Conservation (phyloP, 2,888 invertebrate species). For the Cheilosia variabilis region DNA sequence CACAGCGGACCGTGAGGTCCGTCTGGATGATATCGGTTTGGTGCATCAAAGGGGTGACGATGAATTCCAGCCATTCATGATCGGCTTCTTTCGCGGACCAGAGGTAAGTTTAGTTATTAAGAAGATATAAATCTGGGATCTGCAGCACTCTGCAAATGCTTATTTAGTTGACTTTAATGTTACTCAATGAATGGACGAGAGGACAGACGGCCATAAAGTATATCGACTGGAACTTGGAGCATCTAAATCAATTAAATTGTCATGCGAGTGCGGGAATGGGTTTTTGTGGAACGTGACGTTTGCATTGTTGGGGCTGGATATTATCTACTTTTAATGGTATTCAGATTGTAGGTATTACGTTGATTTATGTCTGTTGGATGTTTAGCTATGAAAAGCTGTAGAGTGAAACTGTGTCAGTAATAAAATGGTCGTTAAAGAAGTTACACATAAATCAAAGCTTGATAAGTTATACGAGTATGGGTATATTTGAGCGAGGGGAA, state of each 20-base stretch:
- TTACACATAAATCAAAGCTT: too few relatives aligned
- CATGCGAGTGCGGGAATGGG: neutral
- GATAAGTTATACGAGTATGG: too few relatives aligned
- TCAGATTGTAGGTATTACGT: neutral
- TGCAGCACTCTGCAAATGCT: constrained; percentile 20
- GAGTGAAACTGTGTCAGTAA: neutral
- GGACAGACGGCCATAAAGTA: constrained; percentile 12
- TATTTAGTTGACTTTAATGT: constrained; percentile 37
- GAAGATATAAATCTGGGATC: constrained; percentile 42
- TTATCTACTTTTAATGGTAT: neutral
- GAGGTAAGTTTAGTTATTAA: constrained; percentile 83
- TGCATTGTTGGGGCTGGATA: neutral
- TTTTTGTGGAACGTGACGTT: neutral
- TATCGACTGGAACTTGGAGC: neutral
- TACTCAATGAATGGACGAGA: constrained; percentile 32
- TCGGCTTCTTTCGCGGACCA: constrained; percentile 92
- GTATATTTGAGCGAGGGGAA: too few relatives aligned
- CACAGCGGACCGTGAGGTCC: constrained; percentile 91
- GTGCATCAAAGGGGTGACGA: constrained; percentile 90
- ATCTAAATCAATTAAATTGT: constrained; percentile 41
- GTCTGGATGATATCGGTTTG: constrained; percentile 93
- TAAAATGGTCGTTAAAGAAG: neutral
- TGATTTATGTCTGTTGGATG: neutral
- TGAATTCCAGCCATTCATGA: constrained; percentile 95
- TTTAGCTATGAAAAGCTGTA: neutral